Conservation (phyloP, 1,140 invertebrate genomes). For the Telenomus remus region DNA sequence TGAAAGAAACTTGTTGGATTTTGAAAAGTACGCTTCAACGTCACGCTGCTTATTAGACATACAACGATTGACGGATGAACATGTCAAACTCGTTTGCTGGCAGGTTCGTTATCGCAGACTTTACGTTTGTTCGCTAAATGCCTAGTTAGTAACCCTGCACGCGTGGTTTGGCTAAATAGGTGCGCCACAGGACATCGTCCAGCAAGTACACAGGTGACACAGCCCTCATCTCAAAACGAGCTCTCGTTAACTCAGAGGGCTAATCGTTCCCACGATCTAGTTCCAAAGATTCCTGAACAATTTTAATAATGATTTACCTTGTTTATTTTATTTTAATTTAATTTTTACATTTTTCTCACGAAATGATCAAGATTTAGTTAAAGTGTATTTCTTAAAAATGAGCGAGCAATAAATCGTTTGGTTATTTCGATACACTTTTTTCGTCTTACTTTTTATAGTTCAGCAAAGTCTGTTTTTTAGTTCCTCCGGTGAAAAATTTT, state of each 20-base stretch:
- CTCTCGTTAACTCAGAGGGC: slow-evolving; percentile 68
- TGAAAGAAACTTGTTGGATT: slow-evolving; percentile 29
- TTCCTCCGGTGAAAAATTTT: too few relatives aligned
- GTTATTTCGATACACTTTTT: too few relatives aligned
- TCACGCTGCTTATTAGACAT: slow-evolving; percentile 29
- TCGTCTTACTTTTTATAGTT: too few relatives aligned
- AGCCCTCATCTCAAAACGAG: slow-evolving; percentile 58
- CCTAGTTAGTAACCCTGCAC: neutral
- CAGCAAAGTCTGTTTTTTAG: too few relatives aligned
- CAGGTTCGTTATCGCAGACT: slow-evolving; percentile 68
- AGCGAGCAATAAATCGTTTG: too few relatives aligned
- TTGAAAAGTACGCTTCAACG: neutral
- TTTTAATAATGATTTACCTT: slow-evolving; percentile 3
- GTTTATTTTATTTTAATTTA: neutral
- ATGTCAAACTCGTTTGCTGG: slow-evolving; percentile 64
- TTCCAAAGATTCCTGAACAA: slow-evolving; percentile 9
- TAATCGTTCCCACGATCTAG: slow-evolving; percentile 65
- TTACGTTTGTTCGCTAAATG: slow-evolving; percentile 34
- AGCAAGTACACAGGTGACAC: slow-evolving; percentile 64
- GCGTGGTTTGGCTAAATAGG: slow-evolving; percentile 41
- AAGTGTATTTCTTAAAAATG: too few relatives aligned
- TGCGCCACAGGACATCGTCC: slow-evolving; percentile 63
- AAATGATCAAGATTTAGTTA: too few relatives aligned
- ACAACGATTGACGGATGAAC: slow-evolving; percentile 58
- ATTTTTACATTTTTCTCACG: neutral